Evolutionary conservation across 2,113 vertebrate genomes (phyloP).

Genomic region (Panthera tigris): DNA sequence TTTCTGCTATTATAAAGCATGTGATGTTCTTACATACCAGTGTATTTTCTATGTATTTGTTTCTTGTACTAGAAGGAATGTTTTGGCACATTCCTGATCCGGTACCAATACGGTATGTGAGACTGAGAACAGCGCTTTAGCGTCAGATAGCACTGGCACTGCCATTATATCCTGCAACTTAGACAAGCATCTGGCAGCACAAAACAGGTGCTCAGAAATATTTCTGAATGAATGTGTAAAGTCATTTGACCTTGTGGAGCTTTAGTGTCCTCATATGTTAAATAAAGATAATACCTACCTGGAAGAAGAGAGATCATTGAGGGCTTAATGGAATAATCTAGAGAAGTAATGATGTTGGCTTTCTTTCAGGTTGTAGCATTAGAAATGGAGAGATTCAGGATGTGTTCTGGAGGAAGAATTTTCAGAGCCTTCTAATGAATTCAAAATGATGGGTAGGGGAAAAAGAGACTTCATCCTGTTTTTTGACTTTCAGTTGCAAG

Average conservation of each 20-base stretch:
- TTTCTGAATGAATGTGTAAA: background rate
- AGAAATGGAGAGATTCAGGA: background rate
- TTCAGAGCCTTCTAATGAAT: background rate
- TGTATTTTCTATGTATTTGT: background rate
- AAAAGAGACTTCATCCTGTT: background rate
- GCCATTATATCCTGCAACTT: background rate
- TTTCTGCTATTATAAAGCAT: conserved; percentile 11
- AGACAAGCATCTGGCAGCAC: background rate
- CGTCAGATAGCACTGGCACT: too few relatives aligned
- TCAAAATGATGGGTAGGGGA: background rate
- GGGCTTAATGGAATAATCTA: background rate
- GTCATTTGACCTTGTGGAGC: background rate
- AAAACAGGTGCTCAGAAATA: background rate
- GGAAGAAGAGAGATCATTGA: background rate
- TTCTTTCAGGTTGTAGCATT: background rate
- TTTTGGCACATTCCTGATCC: background rate
- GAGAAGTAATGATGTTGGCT: background rate
- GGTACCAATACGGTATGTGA: background rate
- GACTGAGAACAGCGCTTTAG: background rate
- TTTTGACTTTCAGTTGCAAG: background rate
- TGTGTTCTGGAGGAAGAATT: background rate
- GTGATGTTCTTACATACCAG: background rate
- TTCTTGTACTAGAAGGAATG: background rate
- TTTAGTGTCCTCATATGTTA: background rate
- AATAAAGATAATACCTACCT: background rate